Base-by-base conservation (phyloP, 1,140 invertebrate genomes). In the Panagrolaimus sp. region DNA sequence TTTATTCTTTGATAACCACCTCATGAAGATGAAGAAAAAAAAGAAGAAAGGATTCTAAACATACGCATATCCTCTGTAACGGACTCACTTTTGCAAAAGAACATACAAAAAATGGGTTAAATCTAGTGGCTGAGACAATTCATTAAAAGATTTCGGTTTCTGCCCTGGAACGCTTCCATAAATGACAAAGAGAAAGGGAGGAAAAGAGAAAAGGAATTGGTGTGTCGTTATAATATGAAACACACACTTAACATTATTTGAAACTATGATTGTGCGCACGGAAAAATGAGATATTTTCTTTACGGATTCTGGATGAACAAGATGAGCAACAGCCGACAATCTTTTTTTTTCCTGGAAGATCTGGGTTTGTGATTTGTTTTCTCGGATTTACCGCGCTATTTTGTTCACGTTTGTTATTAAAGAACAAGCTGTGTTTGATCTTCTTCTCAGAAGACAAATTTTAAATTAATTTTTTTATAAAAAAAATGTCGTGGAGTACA, bases 361-460 rank as follows among this genome's bases (percentile, higher is more conserved):
- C 51, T 57, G n/a, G 51, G 51, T 57, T 16, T 57, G 51, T 25
- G 51, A 57, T 57, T 57, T 57, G 51, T 57, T 57, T 57, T 57
- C 51, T 57, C 51, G 51, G 51, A 57, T 27, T 20, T 27, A 27
- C 27, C 51, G 51, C 51, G 27, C 20, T 27, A 27, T 57, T 27
- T 57, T 25, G 51, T 57, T 57, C 20, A 57, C 51, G 27, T 38
- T 38, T 38, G 31, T 38, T 38, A 38, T 38, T 38, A 38, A 38
- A 38, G 31, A 7, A 38, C 31, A 38, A 38, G 31, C 31, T 4
- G 31, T 38, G 31, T 38, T 38, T 38, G 31, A 38, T 38, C 31
- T 38, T 38, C 31, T 38, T 38, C 31, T 38, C 31, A 20, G n/a
- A 25, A 16, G 14, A 25, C 14, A 57, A 25, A 20, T 57, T 57